Base-by-base conservation (phyloP, 2,888 invertebrate species). In the Acanthoscelides obtectus region DNA sequence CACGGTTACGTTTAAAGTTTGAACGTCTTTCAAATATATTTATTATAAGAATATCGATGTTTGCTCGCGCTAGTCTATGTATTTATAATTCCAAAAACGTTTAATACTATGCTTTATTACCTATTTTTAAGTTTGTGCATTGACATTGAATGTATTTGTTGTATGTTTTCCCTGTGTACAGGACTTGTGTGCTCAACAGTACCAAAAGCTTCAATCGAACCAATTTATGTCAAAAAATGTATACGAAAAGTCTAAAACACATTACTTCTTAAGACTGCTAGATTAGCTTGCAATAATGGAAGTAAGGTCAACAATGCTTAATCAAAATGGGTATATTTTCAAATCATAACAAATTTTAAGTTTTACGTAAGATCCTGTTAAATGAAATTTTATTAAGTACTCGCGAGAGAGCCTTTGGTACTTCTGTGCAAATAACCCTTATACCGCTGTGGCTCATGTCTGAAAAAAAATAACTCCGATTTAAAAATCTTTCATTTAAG, bases 11-110 rank as follows among this genome's bases (percentile, higher is more conserved):
- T 66, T 66, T 21, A 21, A 21, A 21, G 45, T 22, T 21, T 22
- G 21, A 66, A 66, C 80, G 80, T 64, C 78, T 81, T 67, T 74
- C 79, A 80, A 81, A 82, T 83, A 82, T 83, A 79, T 77, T 79
- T 80, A 71, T 75, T 80, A 83, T 81, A 84, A 83, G 84, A 84
- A 84, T 85, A 85, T 85, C 84, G 84, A 83, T 84, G 83, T 84
- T 82, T 83, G 80, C 82, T 78, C 80, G 83, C 84, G 84, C 79
- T 79, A 69, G 70, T 74, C 76, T 79, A 64, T 45, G 19, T 68
- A 25, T 21, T 27, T 63, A 79, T 82, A 83, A 80, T 81, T 82
- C 82, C 78, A 78, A 81, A 81, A 83, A 83, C 77, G 76, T 80
- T 82, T 80, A 79, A 80, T 78, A 76, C 80, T 82, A 81, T 79